These are phyloP conservation scores for Chunga burmeisteri DNA, from an alignment of 2,113 vertebrate species.

Conservation along the genomic window DNA sequence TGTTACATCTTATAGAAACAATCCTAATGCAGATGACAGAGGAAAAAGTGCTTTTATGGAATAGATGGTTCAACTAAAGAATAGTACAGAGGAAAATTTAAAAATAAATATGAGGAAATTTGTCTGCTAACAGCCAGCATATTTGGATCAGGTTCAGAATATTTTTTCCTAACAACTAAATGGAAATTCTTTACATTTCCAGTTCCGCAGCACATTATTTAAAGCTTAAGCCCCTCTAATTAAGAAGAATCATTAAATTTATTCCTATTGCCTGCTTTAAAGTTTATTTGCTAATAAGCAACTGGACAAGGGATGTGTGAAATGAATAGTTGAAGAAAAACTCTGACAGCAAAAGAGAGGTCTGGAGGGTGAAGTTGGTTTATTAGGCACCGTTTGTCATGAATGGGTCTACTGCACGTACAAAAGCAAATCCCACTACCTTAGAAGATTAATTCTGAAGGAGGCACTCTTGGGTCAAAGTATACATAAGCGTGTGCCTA, in stretches of 20 bases:
- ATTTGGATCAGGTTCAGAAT: slow-evolving; percentile 42
- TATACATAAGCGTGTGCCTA: slow-evolving; percentile 85
- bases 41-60: slow-evolving; percentile 62
- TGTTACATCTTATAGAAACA: slow-evolving; percentile 76
- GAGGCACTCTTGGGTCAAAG: slow-evolving; percentile 84
- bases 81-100: slow-evolving; percentile 53
- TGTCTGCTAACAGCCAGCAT: slow-evolving; percentile 35
- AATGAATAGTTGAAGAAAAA: slow-evolving; percentile 77
- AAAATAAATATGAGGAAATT: slow-evolving; percentile 71
- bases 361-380: slow-evolving; percentile 75
- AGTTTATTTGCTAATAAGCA: slow-evolving; percentile 79
- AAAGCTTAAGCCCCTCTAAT: slow-evolving; percentile 72
- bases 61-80: slow-evolving; percentile 60
- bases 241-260: slow-evolving; percentile 72
- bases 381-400: slow-evolving; percentile 80
- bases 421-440: slow-evolving; percentile 83
- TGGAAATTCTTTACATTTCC: slow-evolving; percentile 47
- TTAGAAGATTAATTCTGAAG: slow-evolving; percentile 88
- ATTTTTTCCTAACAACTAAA: slow-evolving; percentile 55
- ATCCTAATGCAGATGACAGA: slow-evolving; percentile 62
- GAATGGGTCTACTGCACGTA: slow-evolving; percentile 74
- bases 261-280: slow-evolving; percentile 65
- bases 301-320: slow-evolving; percentile 77
- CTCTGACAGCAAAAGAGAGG: slow-evolving; percentile 74
- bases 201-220: slow-evolving; percentile 62